Conservation (phyloP, 1,140 invertebrate genomes). For the Dolichoris vasculosae region DNA sequence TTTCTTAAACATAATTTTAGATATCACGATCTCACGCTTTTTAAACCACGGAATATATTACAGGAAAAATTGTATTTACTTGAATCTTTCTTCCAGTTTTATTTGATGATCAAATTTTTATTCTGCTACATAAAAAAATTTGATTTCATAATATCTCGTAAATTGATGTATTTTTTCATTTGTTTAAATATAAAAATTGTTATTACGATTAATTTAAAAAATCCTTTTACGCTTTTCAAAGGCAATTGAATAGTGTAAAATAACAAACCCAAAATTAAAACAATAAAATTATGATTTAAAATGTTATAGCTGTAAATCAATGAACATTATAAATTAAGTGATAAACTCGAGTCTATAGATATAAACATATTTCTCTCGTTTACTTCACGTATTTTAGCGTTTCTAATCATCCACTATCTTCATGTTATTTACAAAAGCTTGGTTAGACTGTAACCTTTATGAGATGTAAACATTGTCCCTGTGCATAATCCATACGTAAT, state of each 20-base stretch:
- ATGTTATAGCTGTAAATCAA: constrained; percentile 10
- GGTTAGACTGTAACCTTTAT: not conserved
- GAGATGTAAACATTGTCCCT: constrained; percentile 12
- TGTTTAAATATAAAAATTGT: not conserved
- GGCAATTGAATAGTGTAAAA: not conserved
- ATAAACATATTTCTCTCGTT: not conserved
- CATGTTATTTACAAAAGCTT: not conserved
- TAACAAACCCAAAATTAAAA: constrained; percentile 6
- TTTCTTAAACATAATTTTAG: not conserved
- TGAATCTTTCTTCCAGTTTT: not conserved
- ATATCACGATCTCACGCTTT: constrained; percentile 26
- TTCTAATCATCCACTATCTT: constrained; percentile 22
- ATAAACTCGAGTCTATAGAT: not conserved
- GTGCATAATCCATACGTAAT: constrained; percentile 19
- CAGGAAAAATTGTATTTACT: constrained; percentile 2
- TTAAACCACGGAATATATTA: not conserved
- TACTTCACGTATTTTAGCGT: constrained; percentile 24
- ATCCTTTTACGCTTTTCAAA: not conserved
- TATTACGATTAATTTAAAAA: not conserved
- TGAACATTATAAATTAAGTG: constrained; percentile 29
- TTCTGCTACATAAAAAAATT: too few relatives aligned
- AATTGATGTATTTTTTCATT: too few relatives aligned
- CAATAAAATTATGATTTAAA: constrained; percentile 40
- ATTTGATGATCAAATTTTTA: not conserved
- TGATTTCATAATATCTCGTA: too few relatives aligned